Conservation (phyloP, 2,113 vertebrate species). For the Naja naja region DNA sequence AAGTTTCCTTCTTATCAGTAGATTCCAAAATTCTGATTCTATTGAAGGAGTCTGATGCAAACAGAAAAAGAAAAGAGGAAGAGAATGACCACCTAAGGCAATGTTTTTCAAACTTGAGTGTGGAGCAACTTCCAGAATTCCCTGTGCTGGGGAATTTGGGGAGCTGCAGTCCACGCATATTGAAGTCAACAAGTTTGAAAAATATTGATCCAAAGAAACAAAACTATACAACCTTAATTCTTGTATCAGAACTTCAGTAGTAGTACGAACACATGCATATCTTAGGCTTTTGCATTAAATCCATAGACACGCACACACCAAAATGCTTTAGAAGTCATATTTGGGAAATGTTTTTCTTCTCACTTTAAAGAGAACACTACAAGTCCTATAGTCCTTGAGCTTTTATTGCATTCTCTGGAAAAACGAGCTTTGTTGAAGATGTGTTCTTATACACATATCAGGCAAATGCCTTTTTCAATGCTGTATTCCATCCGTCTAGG, state of each 20-base stretch:
- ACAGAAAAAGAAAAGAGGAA: not conserved
- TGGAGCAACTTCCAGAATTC: not conserved
- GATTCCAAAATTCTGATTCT: not conserved
- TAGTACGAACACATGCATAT: not conserved
- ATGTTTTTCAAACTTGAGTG: not conserved
- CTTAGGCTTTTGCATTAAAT: not conserved
- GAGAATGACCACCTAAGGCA: not conserved
- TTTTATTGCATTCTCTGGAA: not conserved
- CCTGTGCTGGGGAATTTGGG: not conserved
- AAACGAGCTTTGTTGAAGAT: constrained; percentile 11
- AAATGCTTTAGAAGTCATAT: not conserved
- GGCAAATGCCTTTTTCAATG: constrained; percentile 25
- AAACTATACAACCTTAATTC: not conserved
- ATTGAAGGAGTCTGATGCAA: not conserved
- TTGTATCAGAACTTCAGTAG: not conserved
- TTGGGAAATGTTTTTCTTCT: not conserved
- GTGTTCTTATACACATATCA: not conserved
- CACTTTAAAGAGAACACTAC: constrained; percentile 18
- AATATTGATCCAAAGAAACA: not conserved
- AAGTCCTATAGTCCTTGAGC: not conserved
- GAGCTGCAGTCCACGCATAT: not conserved
- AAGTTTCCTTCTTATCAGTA: not conserved
- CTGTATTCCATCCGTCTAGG: constrained; percentile 4
- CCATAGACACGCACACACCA: not conserved
- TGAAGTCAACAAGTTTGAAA: not conserved